A percentile compares a stretch with the other conserved stretches of the same genome.
Evolutionary conservation across 2,113 vertebrate species (phyloP).

Genomic region (Petrocephalus zakoni): DNA sequence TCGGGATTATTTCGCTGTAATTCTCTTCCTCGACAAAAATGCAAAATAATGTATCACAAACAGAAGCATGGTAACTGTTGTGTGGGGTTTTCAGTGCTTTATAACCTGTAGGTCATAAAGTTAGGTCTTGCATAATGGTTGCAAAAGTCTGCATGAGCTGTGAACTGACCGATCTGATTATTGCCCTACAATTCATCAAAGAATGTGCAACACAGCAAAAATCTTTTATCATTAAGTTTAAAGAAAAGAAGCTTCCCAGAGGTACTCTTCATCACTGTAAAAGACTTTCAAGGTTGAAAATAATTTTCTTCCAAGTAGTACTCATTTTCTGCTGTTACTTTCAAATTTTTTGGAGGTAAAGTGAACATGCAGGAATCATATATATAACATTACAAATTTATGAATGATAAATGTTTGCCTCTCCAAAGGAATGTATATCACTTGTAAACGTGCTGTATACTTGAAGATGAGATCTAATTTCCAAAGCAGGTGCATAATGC

Average conservation of each 20-base stretch:
- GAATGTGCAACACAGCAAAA: slow-evolving; percentile 41
- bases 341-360: neutral
- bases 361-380: neutral
- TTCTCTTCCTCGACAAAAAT: neutral
- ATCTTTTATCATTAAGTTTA: slow-evolving; percentile 53
- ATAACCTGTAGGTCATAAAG: neutral
- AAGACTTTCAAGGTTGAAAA: slow-evolving; percentile 38
- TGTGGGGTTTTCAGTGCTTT: neutral
- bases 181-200: slow-evolving; percentile 53
- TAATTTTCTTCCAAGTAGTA: slow-evolving; percentile 29
- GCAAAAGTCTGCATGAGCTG: slow-evolving; percentile 34
- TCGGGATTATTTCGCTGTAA: neutral
- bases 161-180: slow-evolving; percentile 44
- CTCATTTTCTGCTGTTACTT: neutral
- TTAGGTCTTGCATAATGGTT: slow-evolving; percentile 27
- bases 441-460: neutral
- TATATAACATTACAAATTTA: neutral
- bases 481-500: neutral
- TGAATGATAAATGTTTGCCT: neutral
- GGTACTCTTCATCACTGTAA: slow-evolving; percentile 26
- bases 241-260: slow-evolving; percentile 32
- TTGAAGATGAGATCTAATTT: neutral
- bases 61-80: neutral
- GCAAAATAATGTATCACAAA: neutral
- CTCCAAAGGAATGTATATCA: neutral